Base-by-base conservation (phyloP, 2,888 invertebrate species). In the Neuroscelio doddi region DNA sequence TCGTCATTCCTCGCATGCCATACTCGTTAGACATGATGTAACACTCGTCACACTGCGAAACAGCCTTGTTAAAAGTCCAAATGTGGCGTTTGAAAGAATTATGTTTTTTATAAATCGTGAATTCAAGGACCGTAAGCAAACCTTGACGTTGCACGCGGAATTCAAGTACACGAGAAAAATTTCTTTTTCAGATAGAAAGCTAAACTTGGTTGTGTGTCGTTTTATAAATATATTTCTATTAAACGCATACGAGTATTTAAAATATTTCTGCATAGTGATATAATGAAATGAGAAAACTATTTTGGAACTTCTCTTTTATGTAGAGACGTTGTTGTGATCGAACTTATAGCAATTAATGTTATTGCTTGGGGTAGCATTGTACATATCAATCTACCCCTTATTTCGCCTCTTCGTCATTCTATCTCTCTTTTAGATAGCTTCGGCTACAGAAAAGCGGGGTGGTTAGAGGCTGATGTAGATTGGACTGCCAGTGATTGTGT, bases 321-420 rank as follows among this genome's bases (percentile, higher is more conserved):
- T 8, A 5, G 26, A n/a, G 17, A 16, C 24, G 1, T 10, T 2
- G 41, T 24, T 12, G 41, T 41, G 26, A 79, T 79, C 74, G 77
- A 77, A 76, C 78, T 77, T 78, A 77, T 74, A 77, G 77, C 78
- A 81, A 81, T 80, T 80, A 81, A 80, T 77, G 75, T 78, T 80
- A 80, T 80, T 81, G 78, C 79, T 76, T 68, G 71, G 71, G 73
- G 74, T 68, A 69, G 71, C 67, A 64, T 56, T 64, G 65, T 51
- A 64, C 64, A 51, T 26, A 44, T 45, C n/a, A 27, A 7, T 7
- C 16, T 12, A 45, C 50, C 52, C 62, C 53, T 61, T 24, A 12
- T 29, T 42, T 10, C 39, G 14, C 17, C 38, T 16, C 24, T 21
- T 39, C 36, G 29, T 26, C 34, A 21, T 50, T 63, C 65, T 64